Base-by-base conservation (phyloP, 2,113 vertebrate species). In the Cinclus cinclus region DNA sequence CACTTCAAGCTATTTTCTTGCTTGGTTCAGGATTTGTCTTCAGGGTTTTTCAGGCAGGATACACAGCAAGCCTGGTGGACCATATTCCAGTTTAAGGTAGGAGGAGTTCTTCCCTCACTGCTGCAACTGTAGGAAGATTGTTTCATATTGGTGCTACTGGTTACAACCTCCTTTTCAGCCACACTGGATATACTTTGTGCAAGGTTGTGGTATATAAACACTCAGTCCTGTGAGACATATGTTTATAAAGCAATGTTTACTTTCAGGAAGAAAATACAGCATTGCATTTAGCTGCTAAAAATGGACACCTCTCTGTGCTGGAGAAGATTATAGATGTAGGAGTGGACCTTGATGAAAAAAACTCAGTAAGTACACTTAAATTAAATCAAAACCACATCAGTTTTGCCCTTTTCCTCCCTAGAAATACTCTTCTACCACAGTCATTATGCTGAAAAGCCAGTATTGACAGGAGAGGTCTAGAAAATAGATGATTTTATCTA, bases 251-350 rank as follows among this genome's bases (percentile, higher is more conserved):
- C 77, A n/a, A 21, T 52, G 15, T 93, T 87, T 95, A 7, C 87
- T 80, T 94, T 18, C 88, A 99, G 99, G 98, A 98, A 70, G 97
- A 98, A 90, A 98, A 99, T 92, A 98, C 98, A 2, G 98, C 98
- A 7, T 86, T 99, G 47, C 98, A 99, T 95, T 97, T 99, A 73
- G 98, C 98, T 69, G 98, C 98, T 4, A 96, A 95, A 93, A 96
- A 92, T 15, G 99, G 99, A 13, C 98, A 98, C 37, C 23, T 89
- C 9, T 95, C 97, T 3, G 98, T 99, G 68, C 94, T 99, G 46
- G 98, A 97, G 96, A 98, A 96, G 95, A 97, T 99, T 7, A 23
- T 99, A 80, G 98, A 98, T 63, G 95, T 97, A 0, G 96, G 98
- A 88, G 94, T 98, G 49, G 96, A 97, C 41, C 89, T 98, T 12